Evolutionary conservation across 1,140 invertebrate genomes (phyloP), one percentile per base, ranked within the genome.

Genomic region (Venturia canescens): DNA sequence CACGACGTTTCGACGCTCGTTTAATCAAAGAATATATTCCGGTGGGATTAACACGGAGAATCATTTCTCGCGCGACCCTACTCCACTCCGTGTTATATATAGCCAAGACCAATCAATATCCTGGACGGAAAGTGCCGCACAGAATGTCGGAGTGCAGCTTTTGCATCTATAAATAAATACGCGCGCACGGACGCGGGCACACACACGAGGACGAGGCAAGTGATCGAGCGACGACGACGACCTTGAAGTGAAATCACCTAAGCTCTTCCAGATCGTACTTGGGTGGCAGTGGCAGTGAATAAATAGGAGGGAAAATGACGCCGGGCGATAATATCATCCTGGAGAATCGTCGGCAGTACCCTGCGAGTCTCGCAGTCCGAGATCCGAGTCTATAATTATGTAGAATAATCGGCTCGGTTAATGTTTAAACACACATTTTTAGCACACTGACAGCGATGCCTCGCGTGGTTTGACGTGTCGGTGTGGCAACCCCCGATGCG

Each of bases 111-210:
- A 26, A 75, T 75, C 71, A 50, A n/a, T 23, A 21, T 75, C 53
- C 16, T 29, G 53, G 60, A 72, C 29, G 11, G 53, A 26, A n/a
- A 60, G 34, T 53, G 31, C 53, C 66, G n/a, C n/a, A 31, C 16
- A 77, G 75, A 63, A 77, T 57, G 57, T 77, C 4, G 31, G 18
- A 31, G 57, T 66, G 50, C 23, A 38, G 38, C 53, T 63, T 60
- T 77, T 60, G 57, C 75, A 77, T 77, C 80, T 81, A 81, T 81
- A 81, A 81, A 81, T 81, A 81, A 75, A 78, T 70, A 60, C 44
- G 60, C 44, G 71, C 57, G n/a, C n/a, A n/a, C n/a, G n/a, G n/a
- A n/a, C n/a, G n/a, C n/a, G n/a, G n/a, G n/a, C n/a, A n/a, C n/a
- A n/a, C n/a, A 31, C 44, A 44, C 6, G 2, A 34, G 44, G 34